Evolutionary conservation across 2,797 vertebrate genomes (phyloP).

Genomic region (Propithecus deckenii): DNA sequence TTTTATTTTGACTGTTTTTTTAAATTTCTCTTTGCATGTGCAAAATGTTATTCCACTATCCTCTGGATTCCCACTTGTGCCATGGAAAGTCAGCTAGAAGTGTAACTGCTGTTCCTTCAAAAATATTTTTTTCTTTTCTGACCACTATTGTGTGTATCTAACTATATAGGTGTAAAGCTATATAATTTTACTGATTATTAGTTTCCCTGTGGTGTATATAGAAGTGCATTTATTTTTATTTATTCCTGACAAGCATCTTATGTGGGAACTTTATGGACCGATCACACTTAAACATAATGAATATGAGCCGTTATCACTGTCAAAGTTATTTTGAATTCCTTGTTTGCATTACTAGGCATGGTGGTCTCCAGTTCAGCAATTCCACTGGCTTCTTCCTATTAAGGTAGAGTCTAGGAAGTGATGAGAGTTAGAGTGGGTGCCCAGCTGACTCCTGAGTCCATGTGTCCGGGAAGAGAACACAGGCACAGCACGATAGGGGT

Average conservation of each 20-base stretch:
- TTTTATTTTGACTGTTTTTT: background rate
- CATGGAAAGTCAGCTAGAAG: background rate
- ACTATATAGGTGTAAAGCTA: no score
- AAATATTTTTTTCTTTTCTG: background rate
- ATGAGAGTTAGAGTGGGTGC: background rate
- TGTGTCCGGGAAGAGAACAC: background rate
- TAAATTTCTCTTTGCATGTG: background rate
- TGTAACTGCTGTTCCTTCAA: background rate
- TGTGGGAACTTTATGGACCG: background rate
- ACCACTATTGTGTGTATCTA: background rate
- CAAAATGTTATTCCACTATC: background rate
- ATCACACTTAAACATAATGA: background rate
- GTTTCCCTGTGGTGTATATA: background rate
- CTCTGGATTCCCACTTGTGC: background rate
- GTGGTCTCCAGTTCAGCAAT: background rate
- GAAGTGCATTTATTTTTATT: background rate
- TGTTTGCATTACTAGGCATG: background rate
- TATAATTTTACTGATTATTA: background rate
- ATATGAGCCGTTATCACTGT: background rate
- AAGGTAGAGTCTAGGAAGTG: background rate
- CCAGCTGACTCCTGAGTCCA: background rate
- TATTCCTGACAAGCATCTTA: background rate
- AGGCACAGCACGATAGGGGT: background rate
- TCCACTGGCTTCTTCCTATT: background rate
- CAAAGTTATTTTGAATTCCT: background rate